Evolutionary conservation across 2,888 invertebrate species (phyloP).

Genomic region (Sylvicola cinctus): DNA sequence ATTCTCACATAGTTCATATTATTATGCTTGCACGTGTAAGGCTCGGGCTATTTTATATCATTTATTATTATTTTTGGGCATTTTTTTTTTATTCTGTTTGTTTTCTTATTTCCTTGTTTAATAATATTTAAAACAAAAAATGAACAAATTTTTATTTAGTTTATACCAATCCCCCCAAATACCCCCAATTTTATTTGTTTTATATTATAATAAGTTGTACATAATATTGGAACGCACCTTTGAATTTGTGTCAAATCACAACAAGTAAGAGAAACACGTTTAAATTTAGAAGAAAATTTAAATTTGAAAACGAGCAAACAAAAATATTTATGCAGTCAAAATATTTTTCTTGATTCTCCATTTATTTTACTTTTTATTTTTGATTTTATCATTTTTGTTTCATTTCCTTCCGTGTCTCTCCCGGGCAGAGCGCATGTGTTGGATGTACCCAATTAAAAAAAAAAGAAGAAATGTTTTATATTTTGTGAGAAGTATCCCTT

Average conservation of each 20-base stretch:
- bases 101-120: slow-evolving; percentile 28
- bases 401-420: slow-evolving; percentile 18
- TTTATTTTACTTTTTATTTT: background rate
- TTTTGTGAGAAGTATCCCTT: slow-evolving; percentile 66
- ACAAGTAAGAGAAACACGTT: too few relatives aligned
- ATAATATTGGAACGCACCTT: too few relatives aligned
- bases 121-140: background rate
- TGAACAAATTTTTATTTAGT: too few relatives aligned
- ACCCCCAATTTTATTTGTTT: slow-evolving; percentile 6
- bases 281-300: too few relatives aligned
- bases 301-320: slow-evolving; percentile 7
- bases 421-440: slow-evolving; percentile 29
- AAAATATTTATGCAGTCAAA: background rate
- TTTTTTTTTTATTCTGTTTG: slow-evolving; percentile 18
- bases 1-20: slow-evolving; percentile 38
- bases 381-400: background rate
- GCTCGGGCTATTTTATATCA: slow-evolving; percentile 8
- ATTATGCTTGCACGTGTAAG: slow-evolving; percentile 16
- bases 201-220: slow-evolving; percentile 13
- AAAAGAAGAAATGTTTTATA: slow-evolving; percentile 14
- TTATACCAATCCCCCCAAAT: slow-evolving; percentile 35
- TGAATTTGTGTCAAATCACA: too few relatives aligned
- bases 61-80: slow-evolving; percentile 18
- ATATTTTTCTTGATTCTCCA: slow-evolving; percentile 4
- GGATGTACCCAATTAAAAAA: slow-evolving; percentile 16